Base-by-base conservation (phyloP, 1,140 invertebrate genomes). In the Lepidurus apus region DNA sequence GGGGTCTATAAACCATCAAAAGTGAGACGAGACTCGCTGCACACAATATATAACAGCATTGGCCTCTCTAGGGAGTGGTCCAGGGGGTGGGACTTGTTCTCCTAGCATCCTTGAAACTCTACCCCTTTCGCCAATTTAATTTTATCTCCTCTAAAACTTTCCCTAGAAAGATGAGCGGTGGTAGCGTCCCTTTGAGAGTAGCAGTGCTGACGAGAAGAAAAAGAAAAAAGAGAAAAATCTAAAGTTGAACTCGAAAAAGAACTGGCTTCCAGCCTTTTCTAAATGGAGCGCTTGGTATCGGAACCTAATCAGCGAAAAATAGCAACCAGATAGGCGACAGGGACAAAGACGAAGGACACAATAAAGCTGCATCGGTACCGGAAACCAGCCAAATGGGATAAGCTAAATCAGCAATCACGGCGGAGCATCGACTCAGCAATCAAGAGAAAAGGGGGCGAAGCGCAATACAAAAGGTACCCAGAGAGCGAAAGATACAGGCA, bases 381-480 rank as follows among this genome's bases (percentile, higher is more conserved):
- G 53, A 21, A 21, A 65, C 53, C 17, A 65, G 53, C n/a, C 53
- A 65, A 65, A 65, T 17, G 53, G 53, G 53, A 65, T 65, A 65
- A 65, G 53, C 53, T 65, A 65, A 65, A 65, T 65, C 53, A 65
- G 53, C 53, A 21, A 65, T 65, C 53, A 65, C 53, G 53, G 8
- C 53, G 3, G 53, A 65, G 13, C n/a, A 8, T n/a, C 53, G 53
- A 65, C n/a, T 65, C 53, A 65, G 53, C 53, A 65, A 65, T 65
- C 53, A 65, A 7, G n/a, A 65, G 17, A 65, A 17, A 21, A 21
- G 21, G 53, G 34, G 34, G 34, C 34, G 53, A 65, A 65, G 21
- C 8, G 53, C 53, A 65, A 65, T 65, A 21, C 21, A 65, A 65
- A 65, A 13, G 13, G n/a, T n/a, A 34, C 34, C 34, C 53, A 21